Base-by-base conservation (phyloP, 2,797 vertebrate species). In the Telmatherina bonti region DNA sequence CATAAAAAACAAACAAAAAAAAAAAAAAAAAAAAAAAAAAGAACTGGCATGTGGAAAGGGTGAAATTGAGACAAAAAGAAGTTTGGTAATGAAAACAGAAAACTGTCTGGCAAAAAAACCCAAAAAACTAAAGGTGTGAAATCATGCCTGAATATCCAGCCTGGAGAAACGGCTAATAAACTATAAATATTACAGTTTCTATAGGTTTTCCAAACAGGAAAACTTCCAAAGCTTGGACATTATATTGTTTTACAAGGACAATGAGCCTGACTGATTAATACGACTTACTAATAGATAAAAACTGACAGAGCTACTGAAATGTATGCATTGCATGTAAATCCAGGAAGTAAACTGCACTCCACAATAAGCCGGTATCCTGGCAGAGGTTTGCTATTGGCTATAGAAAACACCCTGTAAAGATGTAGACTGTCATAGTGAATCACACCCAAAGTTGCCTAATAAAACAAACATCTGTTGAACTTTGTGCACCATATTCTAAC, bases 61-160 rank as follows among this genome's bases (percentile, higher is more conserved):
- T 61, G 52, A 41, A 72, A 57, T 63, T 22, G 30, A 20, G 55
- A 62, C 38, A 59, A 43, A 24, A 33, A 57, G 13, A 56, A 24
- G 22, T 59, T 52, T 51, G 11, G 36, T 75, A 16, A 38, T 13
- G 49, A 53, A 27, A 53, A 47, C n/a, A 6, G 7, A 8, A 33
- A 33, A 31, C 30, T 9, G 8, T 35, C 33, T 35, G 33, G 36
- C 12, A 16, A 41, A 41, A 15, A 41, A 41, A 41, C 5, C 15
- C 15, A 13, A 15, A 13, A 31, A 31, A 33, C 41, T 41, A 5
- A 41, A 41, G 16, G 5, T 41, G 38, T 7, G 15, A 18, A 38
- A 16, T 41, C 43, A 47, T 47, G 20, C 8, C 10, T 47, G n/a
- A 22, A 47, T 47, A n/a, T 22, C 18, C 41, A 45, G 18, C 20